These are phyloP conservation scores for Meandrusa payeni DNA, from an alignment of 2,888 invertebrate species.

Conservation along the genomic window DNA sequence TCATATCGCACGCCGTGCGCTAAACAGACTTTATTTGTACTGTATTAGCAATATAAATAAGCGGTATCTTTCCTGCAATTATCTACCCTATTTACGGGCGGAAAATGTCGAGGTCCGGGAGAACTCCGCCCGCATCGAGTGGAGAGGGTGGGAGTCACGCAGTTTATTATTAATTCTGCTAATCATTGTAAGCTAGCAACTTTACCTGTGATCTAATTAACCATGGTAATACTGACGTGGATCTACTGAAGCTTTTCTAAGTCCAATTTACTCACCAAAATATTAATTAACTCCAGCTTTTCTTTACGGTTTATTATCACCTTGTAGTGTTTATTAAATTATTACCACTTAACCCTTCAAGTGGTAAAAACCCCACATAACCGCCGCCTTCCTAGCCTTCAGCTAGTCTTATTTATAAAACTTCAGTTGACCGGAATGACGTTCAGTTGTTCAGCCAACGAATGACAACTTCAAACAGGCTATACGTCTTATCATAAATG, in stretches of 20 bases:
- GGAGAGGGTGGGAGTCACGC: slow-evolving; percentile 31
- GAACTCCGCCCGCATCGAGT: slow-evolving; percentile 36
- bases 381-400: no score
- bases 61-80: slow-evolving; percentile 60
- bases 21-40: slow-evolving; percentile 34
- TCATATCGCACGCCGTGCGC: slow-evolving; percentile 21
- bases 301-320: no score
- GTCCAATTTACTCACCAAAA: slow-evolving; percentile 8
- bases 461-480: no score
- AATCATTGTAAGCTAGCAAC: slow-evolving; percentile 39
- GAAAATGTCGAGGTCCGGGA: slow-evolving; percentile 55
- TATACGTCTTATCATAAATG: no score
- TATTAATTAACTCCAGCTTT: slow-evolving; percentile 6
- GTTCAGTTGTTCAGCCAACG: no score
- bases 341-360: no score
- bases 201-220: slow-evolving; percentile 22
- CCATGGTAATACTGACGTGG: slow-evolving; percentile 9
- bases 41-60: slow-evolving; percentile 51
- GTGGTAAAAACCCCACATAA: no score
- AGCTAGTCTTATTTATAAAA: no score
- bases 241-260: slow-evolving; percentile 1
- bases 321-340: no score
- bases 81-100: slow-evolving; percentile 57
- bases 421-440: no score
- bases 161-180: slow-evolving; percentile 49